Base-by-base conservation (phyloP, 2,888 invertebrate genomes). In the Incurvaria masculella region DNA sequence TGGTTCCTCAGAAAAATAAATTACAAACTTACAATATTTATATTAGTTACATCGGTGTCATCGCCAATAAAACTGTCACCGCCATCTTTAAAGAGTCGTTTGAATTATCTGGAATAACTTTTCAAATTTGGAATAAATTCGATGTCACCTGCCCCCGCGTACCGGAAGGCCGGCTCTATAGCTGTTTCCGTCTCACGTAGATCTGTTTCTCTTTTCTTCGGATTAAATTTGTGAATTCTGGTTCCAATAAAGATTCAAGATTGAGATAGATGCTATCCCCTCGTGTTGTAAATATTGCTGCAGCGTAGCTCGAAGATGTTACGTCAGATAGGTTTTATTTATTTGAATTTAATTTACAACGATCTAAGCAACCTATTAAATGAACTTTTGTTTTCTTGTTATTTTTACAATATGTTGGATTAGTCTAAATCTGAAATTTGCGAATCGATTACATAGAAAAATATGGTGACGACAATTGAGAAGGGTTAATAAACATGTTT, bases 41-140 rank as follows among this genome's bases (percentile, higher is more conserved):
- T n/a, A n/a, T 8, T 33, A 14, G 33, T 23, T 23, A 23, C 33
- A 33, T 33, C 33, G 14, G 8, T n/a, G 33, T 8, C 14, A n/a
- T 33, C 70, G 74, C 73, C 76, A 74, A 76, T 76, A 73, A 74
- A 76, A 74, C 69, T 72, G 76, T 75, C 76, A 74, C 64, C 69
- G 67, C 68, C 75, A 72, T 73, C 74, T 76, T 75, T 74, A 76
- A 76, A n/a, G 33, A 69, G 74, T 68, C 74, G 73, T 76, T 76
- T 75, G 72, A 68, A 71, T 72, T 69, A 66, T 70, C 66, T 66
- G 71, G 65, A 63, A 71, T 75, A 68, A 75, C 68, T 73, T 76
- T 75, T 78, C 72, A 75, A 75, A 75, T 75, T 75, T 71, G 65
- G 76, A 76, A 78, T 78, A 76, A 75, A 76, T 78, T 78, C 72